Conservation (phyloP, 2,888 invertebrate species). For the Leptopterna dolabrata region DNA sequence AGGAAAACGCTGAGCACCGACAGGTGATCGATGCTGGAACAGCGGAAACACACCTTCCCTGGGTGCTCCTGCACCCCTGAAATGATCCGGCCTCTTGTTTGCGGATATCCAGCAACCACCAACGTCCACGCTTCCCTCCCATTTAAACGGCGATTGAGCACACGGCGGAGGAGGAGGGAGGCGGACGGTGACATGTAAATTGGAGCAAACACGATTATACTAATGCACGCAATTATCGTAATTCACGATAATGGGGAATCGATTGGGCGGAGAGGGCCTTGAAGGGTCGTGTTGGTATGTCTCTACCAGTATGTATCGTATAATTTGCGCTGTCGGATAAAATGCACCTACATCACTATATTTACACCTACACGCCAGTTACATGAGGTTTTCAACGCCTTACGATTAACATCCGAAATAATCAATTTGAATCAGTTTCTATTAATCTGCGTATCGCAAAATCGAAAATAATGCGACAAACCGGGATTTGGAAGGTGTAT, state of each 20-base stretch:
- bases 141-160: neutral
- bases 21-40: neutral
- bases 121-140: neutral
- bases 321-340: too few relatives aligned
- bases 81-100: neutral
- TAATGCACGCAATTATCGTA: slow-evolving; percentile 46
- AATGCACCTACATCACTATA: too few relatives aligned
- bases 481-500: too few relatives aligned
- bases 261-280: neutral
- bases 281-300: neutral
- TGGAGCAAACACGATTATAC: slow-evolving; percentile 39
- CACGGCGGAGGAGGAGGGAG: neutral
- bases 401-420: too few relatives aligned
- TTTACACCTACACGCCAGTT: too few relatives aligned
- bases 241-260: slow-evolving; percentile 28
- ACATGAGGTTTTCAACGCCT: too few relatives aligned
- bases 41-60: neutral
- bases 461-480: too few relatives aligned
- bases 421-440: too few relatives aligned
- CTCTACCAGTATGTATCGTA: too few relatives aligned
- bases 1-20: neutral
- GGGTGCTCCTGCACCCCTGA: neutral
- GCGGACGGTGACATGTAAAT: slow-evolving; percentile 6
- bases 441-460: too few relatives aligned
- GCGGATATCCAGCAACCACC: neutral